Conservation (phyloP, 2,888 invertebrate species). For the Tenthredo scrophulariae region DNA sequence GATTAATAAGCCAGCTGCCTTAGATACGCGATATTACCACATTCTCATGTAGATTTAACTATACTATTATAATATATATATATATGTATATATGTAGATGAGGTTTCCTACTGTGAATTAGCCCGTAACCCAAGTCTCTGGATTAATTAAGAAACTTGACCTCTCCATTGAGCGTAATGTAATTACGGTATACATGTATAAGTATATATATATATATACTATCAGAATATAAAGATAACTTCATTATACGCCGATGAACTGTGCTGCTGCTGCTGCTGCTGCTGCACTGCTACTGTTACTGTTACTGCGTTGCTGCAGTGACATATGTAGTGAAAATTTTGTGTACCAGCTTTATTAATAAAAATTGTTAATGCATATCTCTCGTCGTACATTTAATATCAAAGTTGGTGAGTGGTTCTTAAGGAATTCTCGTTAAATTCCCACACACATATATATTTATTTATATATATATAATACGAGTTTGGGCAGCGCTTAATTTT, state of each 20-base stretch:
- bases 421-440: conserved; percentile 43
- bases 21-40: neutral
- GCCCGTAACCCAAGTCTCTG: conserved; percentile 41
- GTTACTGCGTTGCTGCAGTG: neutral
- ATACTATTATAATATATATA: neutral
- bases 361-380: neutral
- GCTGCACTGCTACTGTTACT: neutral
- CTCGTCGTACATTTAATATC: neutral
- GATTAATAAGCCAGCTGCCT: neutral
- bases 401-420: conserved; percentile 24
- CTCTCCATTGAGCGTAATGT: conserved; percentile 26
- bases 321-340: conserved; percentile 29
- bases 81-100: conserved; percentile 14
- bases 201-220: neutral
- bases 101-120: conserved; percentile 43
- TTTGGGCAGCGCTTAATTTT: neutral
- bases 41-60: neutral
- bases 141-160: conserved; percentile 52
- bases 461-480: neutral
- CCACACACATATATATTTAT: conserved; percentile 4
- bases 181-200: conserved; percentile 27
- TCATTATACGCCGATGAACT: neutral
- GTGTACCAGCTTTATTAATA: neutral
- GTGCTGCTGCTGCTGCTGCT: neutral
- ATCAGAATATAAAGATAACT: conserved; percentile 18